phyloP scores from a whole-genome alignment of 2,113 vertebrate species.

The Gopherus flavomarginatus region DNA sequence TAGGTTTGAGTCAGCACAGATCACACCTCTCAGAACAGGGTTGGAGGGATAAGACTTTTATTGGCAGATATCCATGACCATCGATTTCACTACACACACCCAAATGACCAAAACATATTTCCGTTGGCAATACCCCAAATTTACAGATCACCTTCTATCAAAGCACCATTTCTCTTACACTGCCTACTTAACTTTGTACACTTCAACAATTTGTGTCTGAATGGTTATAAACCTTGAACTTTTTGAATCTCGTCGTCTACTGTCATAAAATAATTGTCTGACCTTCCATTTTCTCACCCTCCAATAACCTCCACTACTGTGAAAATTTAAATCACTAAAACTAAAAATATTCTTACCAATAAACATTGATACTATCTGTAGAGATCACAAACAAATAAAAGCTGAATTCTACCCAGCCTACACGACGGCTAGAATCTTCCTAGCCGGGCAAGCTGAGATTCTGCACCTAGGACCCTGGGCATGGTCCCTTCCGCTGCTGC shows the following conservation, averaged over 20 bases:
- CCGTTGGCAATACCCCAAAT: background rate
- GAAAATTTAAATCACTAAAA: background rate
- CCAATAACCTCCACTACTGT: background rate
- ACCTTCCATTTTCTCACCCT: background rate
- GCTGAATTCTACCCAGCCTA: background rate
- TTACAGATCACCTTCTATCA: background rate
- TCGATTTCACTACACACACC: background rate
- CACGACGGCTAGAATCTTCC: background rate
- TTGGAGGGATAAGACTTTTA: background rate
- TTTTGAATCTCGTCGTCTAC: background rate
- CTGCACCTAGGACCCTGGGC: background rate
- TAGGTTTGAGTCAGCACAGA: background rate
- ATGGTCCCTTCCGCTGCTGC: background rate
- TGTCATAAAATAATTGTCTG: background rate
- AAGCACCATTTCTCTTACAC: background rate
- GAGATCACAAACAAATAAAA: background rate
- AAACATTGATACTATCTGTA: background rate
- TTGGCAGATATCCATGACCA: background rate
- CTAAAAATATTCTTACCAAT: background rate
- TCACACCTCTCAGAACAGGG: background rate
- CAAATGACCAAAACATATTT: background rate
- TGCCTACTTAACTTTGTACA: background rate
- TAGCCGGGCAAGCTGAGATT: background rate
- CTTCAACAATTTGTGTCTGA: background rate
- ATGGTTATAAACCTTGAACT: background rate